Base-by-base conservation (phyloP, 2,797 vertebrate species). In the Geotrypetes seraphini region DNA sequence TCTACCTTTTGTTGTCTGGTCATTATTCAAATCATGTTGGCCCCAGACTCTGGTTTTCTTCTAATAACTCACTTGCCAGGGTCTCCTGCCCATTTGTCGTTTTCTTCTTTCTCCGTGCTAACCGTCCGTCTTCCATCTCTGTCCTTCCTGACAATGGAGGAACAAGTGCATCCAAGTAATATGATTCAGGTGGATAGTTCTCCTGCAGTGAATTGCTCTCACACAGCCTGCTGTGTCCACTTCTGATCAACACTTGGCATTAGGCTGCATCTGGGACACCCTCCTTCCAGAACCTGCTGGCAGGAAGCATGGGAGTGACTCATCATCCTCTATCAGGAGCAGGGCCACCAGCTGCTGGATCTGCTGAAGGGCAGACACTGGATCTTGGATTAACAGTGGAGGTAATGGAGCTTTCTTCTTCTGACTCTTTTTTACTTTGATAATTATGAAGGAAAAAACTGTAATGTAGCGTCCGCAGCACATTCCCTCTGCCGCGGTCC, bases 341-440 rank as follows among this genome's bases (percentile, higher is more conserved):
- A 75, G 54, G 3, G 88, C 82, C 5, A 90, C 76, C 0, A 87
- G 74, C 6, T 87, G 85, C 60, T 92, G 80, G 16, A 86, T 77
- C 51, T 80, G 84, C 5, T 36, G 46, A 25, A 47, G 63, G 5
- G 63, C 69, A n/a, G 43, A 63, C 41, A 76, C 63, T 0, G 79
- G 53, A 43, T 91, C 88, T 65, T 93, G 90, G 7, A 83, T 44
- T 15, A 99, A 63, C 23, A 97, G 73, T 1, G 77, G 81, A 0
- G 90, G 87, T 10, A 84, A 75, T 1, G 81, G 62, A 1, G 28
- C 29, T 1, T 59, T 49, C 4, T 57, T 80, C 39, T 22, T 77
- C 2, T 75, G 76, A 2, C 54, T 45, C 12, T 60, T 80, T 32
- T 82, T 90, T 51, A n/a, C n/a, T n/a, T n/a, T n/a, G n/a, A n/a